Evolutionary conservation across 2,888 invertebrate genomes (phyloP), one percentile per base, ranked within the genome.

Genomic region (Crepidodera aurea): DNA sequence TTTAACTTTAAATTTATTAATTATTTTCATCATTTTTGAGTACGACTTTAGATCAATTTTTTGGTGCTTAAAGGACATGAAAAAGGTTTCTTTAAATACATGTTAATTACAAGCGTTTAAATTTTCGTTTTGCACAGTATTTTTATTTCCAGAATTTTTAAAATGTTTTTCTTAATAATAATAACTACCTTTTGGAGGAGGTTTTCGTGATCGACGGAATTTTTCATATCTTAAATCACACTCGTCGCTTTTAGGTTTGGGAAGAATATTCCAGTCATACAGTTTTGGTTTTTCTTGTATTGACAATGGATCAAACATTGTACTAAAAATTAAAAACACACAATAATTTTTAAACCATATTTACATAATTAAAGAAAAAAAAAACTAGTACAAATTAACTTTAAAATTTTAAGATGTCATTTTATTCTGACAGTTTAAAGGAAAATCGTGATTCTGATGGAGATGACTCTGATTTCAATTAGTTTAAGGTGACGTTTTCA

Each of bases 251-350:
- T 75, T 73, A 10, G 71, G 69, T 51, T 72, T 73, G 10, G 46
- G 75, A 10, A 75, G 60, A 22, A 77, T 79, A 61, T 77, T 79
- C 80, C 79, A 80, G 53, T 80, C 78, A 69, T 80, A 79, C 27
- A 79, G 66, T 68, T 75, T 74, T 18, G 70, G 66, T 44, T 73
- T 70, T 62, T 73, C 73, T 39, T 71, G 68, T 53, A 69, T 66
- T 27, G 66, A 51, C 54, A 68, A 29, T 40, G 63, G 67, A 32
- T 70, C 66, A 15, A 68, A 62, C 69, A 70, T 66, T 25, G 40
- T 68, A 59, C 70, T 70, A 46, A 27, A 65, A 64, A 39, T 6
- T 42, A 46, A 56, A 18, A 42, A 12, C 22, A 22, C 6, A 4
- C 22, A 22, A 22, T 2, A 22, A 6, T 22, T 22, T 4, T 4